Evolutionary conservation across 2,797 vertebrate species (phyloP), one percentile per base, ranked within the genome.

Genomic region (Chaetophractus vellerosus): DNA sequence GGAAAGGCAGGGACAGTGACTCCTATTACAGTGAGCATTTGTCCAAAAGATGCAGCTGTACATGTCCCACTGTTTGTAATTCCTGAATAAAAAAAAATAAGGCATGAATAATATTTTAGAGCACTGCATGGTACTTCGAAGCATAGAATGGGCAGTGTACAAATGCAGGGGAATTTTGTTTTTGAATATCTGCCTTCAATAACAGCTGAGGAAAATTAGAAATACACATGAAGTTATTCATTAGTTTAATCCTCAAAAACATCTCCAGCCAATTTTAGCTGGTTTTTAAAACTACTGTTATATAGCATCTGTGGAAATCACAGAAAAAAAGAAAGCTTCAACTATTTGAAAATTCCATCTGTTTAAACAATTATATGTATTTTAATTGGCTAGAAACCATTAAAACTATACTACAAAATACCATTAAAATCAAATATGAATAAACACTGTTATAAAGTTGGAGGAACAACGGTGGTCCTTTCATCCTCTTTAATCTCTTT

Each of bases 41-140:
- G 88, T 97, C 59, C 61, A 41, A 81, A 92, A 28, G 16, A 61
- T 28, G 45, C 90, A 97, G 96, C 96, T 97, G 93, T 48, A 12
- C 31, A 52, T 11, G 4, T 6, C 41, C 33, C 36, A 16, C 24
- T 82, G 50, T 59, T 52, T 64, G 31, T 41, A 78, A 89, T 63
- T n/a, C 21, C 10, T 5, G 33, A 89, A 76, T 1, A 74, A 57
- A 57, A 61, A 5, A 59, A 5, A 31, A 74, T 26, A 5, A 9
- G 82, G 6, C 9, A 76, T 83, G 55, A 64, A 50, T n/a, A 92
- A 79, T 38, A 41, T 94, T 38, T n/a, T 19, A 90, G 57, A 28
- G 19, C 9, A 52, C 11, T 59, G 2, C 8, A 36, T 50, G n/a
- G 26, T 3, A 64, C 2, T 93, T 57, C 59, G n/a, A 96, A 86